These are phyloP conservation scores for Castor canadensis DNA, from an alignment of 2,113 vertebrate genomes.

Conservation along the genomic window DNA sequence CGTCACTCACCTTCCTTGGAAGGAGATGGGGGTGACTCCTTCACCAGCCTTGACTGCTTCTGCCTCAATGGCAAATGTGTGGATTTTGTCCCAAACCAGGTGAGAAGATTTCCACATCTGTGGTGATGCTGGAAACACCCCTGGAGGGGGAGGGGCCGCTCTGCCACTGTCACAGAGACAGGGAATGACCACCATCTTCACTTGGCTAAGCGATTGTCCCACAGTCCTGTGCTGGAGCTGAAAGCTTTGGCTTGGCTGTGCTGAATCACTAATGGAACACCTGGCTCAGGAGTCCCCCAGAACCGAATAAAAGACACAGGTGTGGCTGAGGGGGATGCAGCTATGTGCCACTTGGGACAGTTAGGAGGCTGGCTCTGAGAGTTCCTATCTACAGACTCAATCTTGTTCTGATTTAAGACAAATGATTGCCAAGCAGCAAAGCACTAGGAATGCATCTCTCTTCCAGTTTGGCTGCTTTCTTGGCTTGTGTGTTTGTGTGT, in stretches of 20 bases:
- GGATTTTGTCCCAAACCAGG: neutral
- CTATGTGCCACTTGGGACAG: too few species aligned
- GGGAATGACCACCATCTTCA: neutral
- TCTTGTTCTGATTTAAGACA: slow-evolving; percentile 32
- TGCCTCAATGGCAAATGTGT: neutral
- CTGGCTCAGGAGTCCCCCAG: too few species aligned
- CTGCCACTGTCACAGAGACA: neutral
- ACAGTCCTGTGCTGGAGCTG: too few species aligned
- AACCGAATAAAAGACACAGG: too few species aligned
- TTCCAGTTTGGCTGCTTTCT: neutral
- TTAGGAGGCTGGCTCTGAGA: neutral
- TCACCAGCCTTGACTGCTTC: neutral
- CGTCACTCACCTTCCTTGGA: neutral
- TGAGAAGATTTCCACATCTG: neutral
- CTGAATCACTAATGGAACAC: too few species aligned
- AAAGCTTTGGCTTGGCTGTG: too few species aligned
- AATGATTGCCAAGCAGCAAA: neutral
- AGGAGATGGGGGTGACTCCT: neutral
- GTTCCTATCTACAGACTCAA: neutral
- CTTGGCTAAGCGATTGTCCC: neutral
- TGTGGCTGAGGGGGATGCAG: too few species aligned
- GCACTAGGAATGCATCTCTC: neutral
- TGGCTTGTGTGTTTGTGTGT: neutral
- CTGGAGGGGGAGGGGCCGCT: neutral
- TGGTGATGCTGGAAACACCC: neutral